Evolutionary conservation across 2,113 vertebrate genomes (phyloP).

Genomic region (Carassius gibelio): DNA sequence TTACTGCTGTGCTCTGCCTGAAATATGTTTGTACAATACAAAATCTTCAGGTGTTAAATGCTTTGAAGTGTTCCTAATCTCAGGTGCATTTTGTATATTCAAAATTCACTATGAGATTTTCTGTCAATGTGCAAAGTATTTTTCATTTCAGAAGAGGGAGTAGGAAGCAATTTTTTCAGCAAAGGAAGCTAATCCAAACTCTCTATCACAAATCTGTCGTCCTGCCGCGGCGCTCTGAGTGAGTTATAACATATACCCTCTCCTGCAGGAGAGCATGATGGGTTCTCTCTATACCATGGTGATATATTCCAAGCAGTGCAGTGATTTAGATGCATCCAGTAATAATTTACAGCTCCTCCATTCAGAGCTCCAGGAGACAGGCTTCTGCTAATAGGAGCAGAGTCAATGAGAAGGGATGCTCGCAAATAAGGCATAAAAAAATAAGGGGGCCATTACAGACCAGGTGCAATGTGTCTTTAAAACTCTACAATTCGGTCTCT

Average conservation of each 20-base stretch:
- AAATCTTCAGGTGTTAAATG: neutral
- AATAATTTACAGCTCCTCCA: slow-evolving; percentile 3
- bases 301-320: slow-evolving; percentile 2
- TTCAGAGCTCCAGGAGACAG: slow-evolving; percentile 3
- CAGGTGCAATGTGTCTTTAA: neutral
- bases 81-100: slow-evolving; percentile 8
- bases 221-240: neutral
- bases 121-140: neutral
- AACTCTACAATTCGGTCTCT: neutral
- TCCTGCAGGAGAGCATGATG: neutral
- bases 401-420: neutral
- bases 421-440: neutral
- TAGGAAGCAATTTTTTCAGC: neutral
- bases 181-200: slow-evolving; percentile 9
- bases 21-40: neutral
- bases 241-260: slow-evolving; percentile 13
- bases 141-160: neutral
- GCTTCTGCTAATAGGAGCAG: slow-evolving; percentile 4
- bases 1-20: neutral
- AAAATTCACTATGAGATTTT: neutral
- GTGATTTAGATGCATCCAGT: slow-evolving; percentile 24
- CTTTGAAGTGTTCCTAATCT: neutral
- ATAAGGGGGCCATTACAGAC: neutral
- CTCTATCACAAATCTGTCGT: slow-evolving; percentile 22
- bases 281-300: slow-evolving; percentile 1